Percentiles rank a stretch among this genome's conserved stretches.
Evolutionary conservation across 2,113 vertebrate species (phyloP).

Genomic region (Seriola dumerili): DNA sequence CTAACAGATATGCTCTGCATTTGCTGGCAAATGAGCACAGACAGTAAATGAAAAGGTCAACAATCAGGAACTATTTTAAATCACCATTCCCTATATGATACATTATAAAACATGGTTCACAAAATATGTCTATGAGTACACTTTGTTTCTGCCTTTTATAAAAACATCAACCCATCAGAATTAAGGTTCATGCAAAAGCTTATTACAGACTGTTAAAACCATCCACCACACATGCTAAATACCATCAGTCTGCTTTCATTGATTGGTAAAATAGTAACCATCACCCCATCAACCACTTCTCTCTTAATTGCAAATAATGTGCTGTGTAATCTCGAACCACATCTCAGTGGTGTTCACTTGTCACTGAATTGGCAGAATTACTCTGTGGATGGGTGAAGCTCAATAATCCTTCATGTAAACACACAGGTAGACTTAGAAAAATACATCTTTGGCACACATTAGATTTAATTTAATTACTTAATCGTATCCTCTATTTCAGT

Average conservation of each 20-base stretch:
- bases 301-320: constrained; percentile 6
- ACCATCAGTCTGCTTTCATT: constrained; percentile 6
- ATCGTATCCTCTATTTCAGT: background rate
- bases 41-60: constrained; percentile 31
- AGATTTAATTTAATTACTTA: background rate
- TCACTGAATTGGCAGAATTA: background rate
- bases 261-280: constrained; percentile 4
- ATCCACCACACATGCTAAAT: constrained; percentile 37
- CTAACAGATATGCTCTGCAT: constrained; percentile 40
- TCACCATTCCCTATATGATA: constrained; percentile 35
- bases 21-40: constrained; percentile 46
- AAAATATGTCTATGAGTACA: constrained; percentile 41
- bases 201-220: constrained; percentile 25
- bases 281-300: constrained; percentile 11
- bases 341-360: background rate
- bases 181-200: constrained; percentile 55
- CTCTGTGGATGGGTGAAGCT: background rate
- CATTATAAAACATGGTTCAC: constrained; percentile 68
- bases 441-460: constrained; percentile 9
- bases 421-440: background rate
- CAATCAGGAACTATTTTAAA: constrained; percentile 25
- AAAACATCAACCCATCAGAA: constrained; percentile 44
- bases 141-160: constrained; percentile 37
- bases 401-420: constrained; percentile 39
- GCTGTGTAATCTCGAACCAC: constrained; percentile 22